phyloP scores from a whole-genome alignment of 2,797 vertebrate genomes.

The Gastrophryne carolinensis region DNA sequence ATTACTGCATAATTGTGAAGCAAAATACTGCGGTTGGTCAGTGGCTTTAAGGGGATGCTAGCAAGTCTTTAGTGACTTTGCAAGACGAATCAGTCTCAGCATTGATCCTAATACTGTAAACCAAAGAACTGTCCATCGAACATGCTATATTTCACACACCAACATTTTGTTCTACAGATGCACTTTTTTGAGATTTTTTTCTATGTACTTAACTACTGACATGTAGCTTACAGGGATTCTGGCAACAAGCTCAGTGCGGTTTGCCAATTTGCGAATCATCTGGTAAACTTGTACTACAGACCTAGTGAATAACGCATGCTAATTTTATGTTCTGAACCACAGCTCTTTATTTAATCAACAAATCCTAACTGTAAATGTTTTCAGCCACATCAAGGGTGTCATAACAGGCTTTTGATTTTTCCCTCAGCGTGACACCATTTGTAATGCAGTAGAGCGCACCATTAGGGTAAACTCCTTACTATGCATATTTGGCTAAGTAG shows the following conservation, averaged over 20 bases:
- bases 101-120: too few species aligned
- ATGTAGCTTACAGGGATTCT: neutral
- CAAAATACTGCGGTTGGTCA: too few species aligned
- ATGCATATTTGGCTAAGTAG: neutral
- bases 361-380: constrained; percentile 4
- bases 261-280: constrained; percentile 24
- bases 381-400: constrained; percentile 2
- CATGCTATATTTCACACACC: too few species aligned
- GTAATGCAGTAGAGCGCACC: neutral
- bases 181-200: neutral
- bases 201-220: neutral
- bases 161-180: neutral
- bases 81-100: too few species aligned
- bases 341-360: constrained; percentile 27
- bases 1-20: too few species aligned
- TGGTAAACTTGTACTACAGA: constrained; percentile 28
- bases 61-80: too few species aligned
- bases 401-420: constrained; percentile 5
- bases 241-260: neutral
- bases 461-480: neutral
- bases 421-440: neutral
- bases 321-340: constrained; percentile 41
- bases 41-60: too few species aligned
- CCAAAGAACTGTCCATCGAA: too few species aligned
- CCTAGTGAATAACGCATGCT: constrained; percentile 28